Conservation (phyloP, 1,140 invertebrate species). For the Akabosia matsudoensis region DNA sequence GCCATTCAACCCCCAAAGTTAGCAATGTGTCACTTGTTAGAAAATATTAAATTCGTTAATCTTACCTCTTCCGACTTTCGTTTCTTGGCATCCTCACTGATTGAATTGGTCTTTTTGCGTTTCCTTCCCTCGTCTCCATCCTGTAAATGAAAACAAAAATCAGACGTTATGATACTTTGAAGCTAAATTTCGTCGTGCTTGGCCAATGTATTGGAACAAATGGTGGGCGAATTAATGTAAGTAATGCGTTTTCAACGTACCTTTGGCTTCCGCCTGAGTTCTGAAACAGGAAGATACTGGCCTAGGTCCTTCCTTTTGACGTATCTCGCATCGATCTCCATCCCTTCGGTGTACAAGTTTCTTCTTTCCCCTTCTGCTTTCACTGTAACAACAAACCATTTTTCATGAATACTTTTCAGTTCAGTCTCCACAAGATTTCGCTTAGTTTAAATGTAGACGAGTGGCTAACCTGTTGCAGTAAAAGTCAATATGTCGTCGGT, state of each 20-base stretch:
- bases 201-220: neutral
- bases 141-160: neutral
- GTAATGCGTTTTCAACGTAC: neutral
- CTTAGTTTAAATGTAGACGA: constrained; percentile 23
- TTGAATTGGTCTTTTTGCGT: constrained; percentile 7
- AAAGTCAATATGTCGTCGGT: constrained; percentile 88
- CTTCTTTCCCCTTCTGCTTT: constrained; percentile 64
- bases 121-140: constrained; percentile 4
- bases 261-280: neutral
- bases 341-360: constrained; percentile 80
- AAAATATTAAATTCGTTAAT: too few species aligned
- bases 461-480: constrained; percentile 65
- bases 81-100: neutral
- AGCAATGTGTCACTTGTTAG: too few species aligned
- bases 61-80: constrained; percentile 4
- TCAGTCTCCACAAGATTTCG: too few species aligned
- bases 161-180: too few species aligned
- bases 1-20: too few species aligned
- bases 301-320: constrained; percentile 49
- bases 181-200: constrained; percentile 4
- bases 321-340: constrained; percentile 76
- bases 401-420: too few species aligned
- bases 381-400: constrained; percentile 55
- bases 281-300: constrained; percentile 44
- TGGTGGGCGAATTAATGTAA: neutral